Conservation (phyloP, 2,888 invertebrate genomes). For the Calameuta pallipes region DNA sequence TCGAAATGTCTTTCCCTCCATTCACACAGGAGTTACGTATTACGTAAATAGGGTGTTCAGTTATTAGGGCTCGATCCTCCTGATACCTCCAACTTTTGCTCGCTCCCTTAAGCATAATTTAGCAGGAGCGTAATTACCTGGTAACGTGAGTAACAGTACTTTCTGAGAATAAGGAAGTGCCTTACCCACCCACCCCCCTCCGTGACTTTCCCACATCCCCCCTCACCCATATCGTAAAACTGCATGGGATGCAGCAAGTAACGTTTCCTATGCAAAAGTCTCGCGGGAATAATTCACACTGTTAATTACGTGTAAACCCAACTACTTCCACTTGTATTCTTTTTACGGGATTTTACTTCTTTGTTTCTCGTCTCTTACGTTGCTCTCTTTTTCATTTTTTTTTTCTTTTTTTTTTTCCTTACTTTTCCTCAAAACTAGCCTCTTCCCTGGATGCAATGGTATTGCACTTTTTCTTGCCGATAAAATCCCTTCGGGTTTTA, state of each 20-base stretch:
- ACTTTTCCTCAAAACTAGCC: background rate
- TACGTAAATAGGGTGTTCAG: background rate
- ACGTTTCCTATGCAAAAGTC: constrained; percentile 11
- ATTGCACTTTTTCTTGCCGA: background rate
- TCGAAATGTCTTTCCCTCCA: background rate
- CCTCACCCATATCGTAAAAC: background rate
- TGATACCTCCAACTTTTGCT: background rate
- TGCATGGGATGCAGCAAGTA: constrained; percentile 3
- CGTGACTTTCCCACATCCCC: background rate
- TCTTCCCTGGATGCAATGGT: background rate
- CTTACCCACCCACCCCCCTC: background rate
- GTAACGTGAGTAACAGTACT: background rate
- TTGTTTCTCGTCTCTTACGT: background rate
- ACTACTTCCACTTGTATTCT: background rate
- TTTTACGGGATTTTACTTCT: background rate
- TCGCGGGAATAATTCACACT: constrained; percentile 25
- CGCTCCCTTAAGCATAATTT: background rate
- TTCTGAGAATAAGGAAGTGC: background rate
- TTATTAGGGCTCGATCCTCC: background rate
- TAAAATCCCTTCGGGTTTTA: constrained; percentile 28
- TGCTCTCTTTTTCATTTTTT: background rate
- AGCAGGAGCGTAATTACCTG: background rate
- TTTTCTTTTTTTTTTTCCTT: background rate
- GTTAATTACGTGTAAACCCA: constrained; percentile 32
- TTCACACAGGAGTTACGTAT: background rate